Base-by-base conservation (phyloP, 2,797 vertebrate species). In the Simalia tracyae region DNA sequence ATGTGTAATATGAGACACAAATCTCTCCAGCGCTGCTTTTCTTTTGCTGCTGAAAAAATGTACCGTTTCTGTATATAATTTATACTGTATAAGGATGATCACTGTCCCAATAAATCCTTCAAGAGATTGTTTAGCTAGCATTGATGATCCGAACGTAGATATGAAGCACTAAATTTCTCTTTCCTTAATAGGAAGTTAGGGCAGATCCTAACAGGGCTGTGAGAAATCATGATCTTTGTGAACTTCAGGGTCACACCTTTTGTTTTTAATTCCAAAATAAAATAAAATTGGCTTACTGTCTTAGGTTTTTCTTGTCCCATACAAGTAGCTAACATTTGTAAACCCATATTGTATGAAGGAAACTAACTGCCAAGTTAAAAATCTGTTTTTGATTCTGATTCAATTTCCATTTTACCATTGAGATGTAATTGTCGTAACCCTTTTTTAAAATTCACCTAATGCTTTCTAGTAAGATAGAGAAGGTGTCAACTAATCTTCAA, bases 1-100 rank as follows among this genome's bases (percentile, higher is more conserved):
- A 95, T 93, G 5, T 28, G 66, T 92, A 96, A 94, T 90, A 94
- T 90, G 92, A 97, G 94, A 92, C 0, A 61, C 72, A 54, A 28
- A 28, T 95, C 95, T 88, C 76, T 95, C 95, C 94, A 84, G 50
- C 36, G 24, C 36, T 91, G 88, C 89, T 93, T 93, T 95, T 61
- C 24, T 94, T 95, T 88, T 85, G 92, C 89, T 17, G 19, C 42
- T 89, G 89, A 91, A 93, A 89, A 90, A 88, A 24, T 92, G 0
- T 90, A 42, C 31, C 24, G 0, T 28, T 42, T 63, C 64, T 9
- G 11, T 56, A 61, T 11, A 15, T 7, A 42, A 61, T 28, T 59
- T 92, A 9, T 7, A 31, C 22, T 85, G 14, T 15, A 46, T 88
- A 81, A 81, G 9, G 36, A 28, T 61, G 19, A n/a, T 9, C 26